These are phyloP conservation scores for Pinctada fucata DNA, from an alignment of 2,888 invertebrate genomes.

Conservation along the genomic window DNA sequence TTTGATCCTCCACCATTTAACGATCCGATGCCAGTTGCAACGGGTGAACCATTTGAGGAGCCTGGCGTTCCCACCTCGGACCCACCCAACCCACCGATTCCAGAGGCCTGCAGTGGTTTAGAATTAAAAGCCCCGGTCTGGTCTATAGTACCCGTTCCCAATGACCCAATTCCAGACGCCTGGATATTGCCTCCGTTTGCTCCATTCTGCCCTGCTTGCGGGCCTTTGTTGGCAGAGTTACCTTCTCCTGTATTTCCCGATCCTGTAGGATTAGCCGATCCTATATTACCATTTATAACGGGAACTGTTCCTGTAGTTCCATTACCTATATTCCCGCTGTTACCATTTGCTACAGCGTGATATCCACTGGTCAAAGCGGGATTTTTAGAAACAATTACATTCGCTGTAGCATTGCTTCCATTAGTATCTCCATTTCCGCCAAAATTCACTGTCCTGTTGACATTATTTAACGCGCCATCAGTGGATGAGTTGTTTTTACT, in stretches of 20 bases:
- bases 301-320: not conserved
- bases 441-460: not conserved
- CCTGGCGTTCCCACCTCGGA: not conserved
- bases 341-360: not conserved
- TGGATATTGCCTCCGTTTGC: not conserved
- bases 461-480: not conserved
- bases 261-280: not conserved
- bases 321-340: not conserved
- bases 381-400: not conserved
- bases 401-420: not conserved
- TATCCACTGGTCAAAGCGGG: not conserved
- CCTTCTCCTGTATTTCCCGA: not conserved
- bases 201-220: not conserved
- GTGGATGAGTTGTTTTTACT: not conserved
- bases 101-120: not conserved
- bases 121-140: not conserved
- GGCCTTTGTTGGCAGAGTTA: not conserved
- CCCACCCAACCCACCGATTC: not conserved
- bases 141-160: not conserved
- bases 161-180: conserved; percentile 3
- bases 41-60: not conserved
- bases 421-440: not conserved
- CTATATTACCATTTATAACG: not conserved
- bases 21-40: not conserved
- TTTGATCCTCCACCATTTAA: not conserved